phyloP scores from a whole-genome alignment of 2,797 vertebrate species.

The Distichodus sexfasciatus region DNA sequence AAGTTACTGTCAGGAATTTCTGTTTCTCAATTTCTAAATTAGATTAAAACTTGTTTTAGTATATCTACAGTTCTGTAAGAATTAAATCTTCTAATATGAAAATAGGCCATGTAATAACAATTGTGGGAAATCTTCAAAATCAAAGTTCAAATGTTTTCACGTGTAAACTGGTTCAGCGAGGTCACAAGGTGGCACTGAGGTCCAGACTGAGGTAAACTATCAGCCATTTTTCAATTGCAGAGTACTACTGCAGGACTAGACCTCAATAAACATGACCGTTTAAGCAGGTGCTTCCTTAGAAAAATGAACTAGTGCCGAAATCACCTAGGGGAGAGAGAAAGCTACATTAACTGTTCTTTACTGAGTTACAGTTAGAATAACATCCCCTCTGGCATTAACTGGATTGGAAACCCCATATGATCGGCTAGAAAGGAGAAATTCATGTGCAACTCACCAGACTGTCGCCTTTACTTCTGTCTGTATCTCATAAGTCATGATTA shows the following conservation, averaged over 20 bases:
- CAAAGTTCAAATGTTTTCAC: too few species aligned
- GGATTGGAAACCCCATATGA: constrained; percentile 24
- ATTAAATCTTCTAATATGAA: too few species aligned
- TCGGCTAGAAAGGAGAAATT: constrained; percentile 11
- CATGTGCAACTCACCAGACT: not conserved
- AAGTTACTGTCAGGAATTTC: too few species aligned
- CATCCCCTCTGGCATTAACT: constrained; percentile 22
- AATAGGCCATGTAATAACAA: too few species aligned
- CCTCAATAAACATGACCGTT: constrained; percentile 6
- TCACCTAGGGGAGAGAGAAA: constrained; percentile 36
- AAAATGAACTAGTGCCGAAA: constrained; percentile 27
- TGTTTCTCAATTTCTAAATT: too few species aligned
- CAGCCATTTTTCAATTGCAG: not conserved
- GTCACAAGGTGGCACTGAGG: not conserved
- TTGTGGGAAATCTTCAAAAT: not conserved
- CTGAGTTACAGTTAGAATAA: constrained; percentile 33
- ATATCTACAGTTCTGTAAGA: too few species aligned
- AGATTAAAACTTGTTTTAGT: too few species aligned
- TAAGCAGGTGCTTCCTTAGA: constrained; percentile 45
- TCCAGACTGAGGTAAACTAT: constrained; percentile 3
- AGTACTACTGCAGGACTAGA: not conserved
- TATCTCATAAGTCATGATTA: constrained; percentile 12
- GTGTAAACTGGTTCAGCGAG: too few species aligned
- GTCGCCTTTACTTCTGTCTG: not conserved
- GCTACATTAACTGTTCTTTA: constrained; percentile 29